Percentiles rank a stretch among this genome's conserved stretches.
These are phyloP conservation scores for Xestia ashworthii DNA, from an alignment of 2,888 invertebrate species.

Conservation along the genomic window DNA sequence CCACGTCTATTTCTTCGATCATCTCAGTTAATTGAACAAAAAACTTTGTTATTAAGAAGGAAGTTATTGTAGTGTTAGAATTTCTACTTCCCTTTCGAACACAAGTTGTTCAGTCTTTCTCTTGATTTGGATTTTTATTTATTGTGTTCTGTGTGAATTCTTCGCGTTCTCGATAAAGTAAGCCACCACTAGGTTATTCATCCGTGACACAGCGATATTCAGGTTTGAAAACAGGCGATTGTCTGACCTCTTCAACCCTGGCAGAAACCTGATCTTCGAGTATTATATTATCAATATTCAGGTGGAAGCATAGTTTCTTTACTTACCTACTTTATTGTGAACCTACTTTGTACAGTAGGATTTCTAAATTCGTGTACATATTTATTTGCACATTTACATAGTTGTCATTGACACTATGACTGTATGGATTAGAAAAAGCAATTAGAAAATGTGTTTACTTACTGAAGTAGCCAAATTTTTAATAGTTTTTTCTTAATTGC, in stretches of 20 bases:
- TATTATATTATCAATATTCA: slow-evolving; percentile 40
- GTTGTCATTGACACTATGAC: neutral
- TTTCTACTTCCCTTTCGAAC: neutral
- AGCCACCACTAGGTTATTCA: slow-evolving; percentile 29
- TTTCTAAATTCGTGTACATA: slow-evolving; percentile 11
- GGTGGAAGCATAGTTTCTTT: slow-evolving; percentile 28
- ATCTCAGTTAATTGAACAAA: neutral
- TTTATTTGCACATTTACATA: neutral
- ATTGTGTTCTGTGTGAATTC: neutral
- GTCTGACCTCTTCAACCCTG: slow-evolving; percentile 58
- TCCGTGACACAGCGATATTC: slow-evolving; percentile 40
- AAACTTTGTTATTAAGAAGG: too few species aligned
- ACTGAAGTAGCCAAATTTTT: neutral
- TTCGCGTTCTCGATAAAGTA: slow-evolving; percentile 20
- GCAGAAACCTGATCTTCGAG: slow-evolving; percentile 47
- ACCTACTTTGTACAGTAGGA: slow-evolving; percentile 6
- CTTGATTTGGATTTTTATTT: neutral
- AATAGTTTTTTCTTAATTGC: neutral
- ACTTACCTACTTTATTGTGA: slow-evolving; percentile 20
- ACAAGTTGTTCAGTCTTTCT: neutral
- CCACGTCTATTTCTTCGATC: neutral
- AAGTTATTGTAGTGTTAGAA: neutral
- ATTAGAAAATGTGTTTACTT: too few species aligned
- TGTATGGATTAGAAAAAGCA: too few species aligned
- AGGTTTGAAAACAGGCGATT: slow-evolving; percentile 47